These are phyloP conservation scores for Apotomis turbidana DNA, from an alignment of 2,888 invertebrate genomes.

Conservation along the genomic window DNA sequence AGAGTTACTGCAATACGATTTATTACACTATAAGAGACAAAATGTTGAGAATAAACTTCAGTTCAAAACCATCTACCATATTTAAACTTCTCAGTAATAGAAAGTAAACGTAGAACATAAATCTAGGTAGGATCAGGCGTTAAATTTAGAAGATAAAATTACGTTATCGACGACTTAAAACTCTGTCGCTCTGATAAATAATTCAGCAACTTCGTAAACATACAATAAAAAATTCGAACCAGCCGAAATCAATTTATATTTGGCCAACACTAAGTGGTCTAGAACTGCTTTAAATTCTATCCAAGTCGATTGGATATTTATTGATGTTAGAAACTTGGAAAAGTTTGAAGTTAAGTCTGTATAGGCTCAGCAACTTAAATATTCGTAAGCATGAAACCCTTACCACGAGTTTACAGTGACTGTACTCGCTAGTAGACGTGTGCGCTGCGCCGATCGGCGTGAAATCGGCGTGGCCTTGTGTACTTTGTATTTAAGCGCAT, in stretches of 20 bases:
- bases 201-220: conserved; percentile 11
- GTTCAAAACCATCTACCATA: too few relatives aligned
- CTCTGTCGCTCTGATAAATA: neutral
- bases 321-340: conserved; percentile 27
- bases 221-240: conserved; percentile 21
- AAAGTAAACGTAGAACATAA: neutral
- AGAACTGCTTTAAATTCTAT: conserved; percentile 30
- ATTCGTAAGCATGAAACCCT: conserved; percentile 7
- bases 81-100: neutral
- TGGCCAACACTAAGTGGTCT: conserved; percentile 25
- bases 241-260: conserved; percentile 36
- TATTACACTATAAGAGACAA: too few relatives aligned
- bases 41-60: too few relatives aligned
- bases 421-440: too few relatives aligned
- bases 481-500: too few relatives aligned
- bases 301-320: conserved; percentile 30
- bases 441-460: too few relatives aligned
- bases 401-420: too few relatives aligned
- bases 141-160: neutral
- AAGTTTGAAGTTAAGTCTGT: conserved; percentile 15
- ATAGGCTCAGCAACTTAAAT: conserved; percentile 11
- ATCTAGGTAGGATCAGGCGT: too few relatives aligned
- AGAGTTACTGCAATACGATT: too few relatives aligned
- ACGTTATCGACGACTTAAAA: neutral
- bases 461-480: too few relatives aligned